Conservation (phyloP, 1,140 invertebrate genomes). For the Pentalonia nigronervosa region DNA sequence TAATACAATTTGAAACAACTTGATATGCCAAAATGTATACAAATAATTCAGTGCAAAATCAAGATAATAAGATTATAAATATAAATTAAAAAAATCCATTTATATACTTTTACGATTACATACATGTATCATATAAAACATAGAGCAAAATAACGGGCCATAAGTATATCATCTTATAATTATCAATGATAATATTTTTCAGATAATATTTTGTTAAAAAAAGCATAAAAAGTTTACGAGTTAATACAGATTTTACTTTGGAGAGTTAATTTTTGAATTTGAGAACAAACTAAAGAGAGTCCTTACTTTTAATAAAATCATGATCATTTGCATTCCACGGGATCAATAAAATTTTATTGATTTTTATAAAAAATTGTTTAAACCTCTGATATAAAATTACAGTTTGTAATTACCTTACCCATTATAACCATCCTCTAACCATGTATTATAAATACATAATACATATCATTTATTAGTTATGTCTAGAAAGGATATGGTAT, state of each 20-base stretch:
- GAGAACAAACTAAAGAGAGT: background rate
- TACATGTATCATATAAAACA: background rate
- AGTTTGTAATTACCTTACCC: too few species aligned
- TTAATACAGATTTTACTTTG: background rate
- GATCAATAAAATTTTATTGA: background rate
- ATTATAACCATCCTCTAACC: too few species aligned
- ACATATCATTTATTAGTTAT: too few species aligned
- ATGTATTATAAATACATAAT: too few species aligned
- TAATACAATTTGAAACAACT: background rate
- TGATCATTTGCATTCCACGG: background rate
- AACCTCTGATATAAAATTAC: too few species aligned
- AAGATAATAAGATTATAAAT: background rate
- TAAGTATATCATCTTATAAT: too few species aligned
- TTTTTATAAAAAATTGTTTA: background rate
- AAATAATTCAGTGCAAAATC: background rate
- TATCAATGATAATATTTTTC: too few species aligned
- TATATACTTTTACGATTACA: too few species aligned
- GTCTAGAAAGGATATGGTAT: too few species aligned
- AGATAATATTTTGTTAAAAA: too few species aligned
- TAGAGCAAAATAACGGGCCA: background rate
- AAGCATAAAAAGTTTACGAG: background rate
- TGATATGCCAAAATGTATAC: background rate
- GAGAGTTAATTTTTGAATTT: background rate
- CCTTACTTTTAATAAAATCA: background rate
- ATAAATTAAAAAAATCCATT: background rate